phyloP scores from a whole-genome alignment of 2,888 invertebrate genomes.

The Polyommatus iphigenia region DNA sequence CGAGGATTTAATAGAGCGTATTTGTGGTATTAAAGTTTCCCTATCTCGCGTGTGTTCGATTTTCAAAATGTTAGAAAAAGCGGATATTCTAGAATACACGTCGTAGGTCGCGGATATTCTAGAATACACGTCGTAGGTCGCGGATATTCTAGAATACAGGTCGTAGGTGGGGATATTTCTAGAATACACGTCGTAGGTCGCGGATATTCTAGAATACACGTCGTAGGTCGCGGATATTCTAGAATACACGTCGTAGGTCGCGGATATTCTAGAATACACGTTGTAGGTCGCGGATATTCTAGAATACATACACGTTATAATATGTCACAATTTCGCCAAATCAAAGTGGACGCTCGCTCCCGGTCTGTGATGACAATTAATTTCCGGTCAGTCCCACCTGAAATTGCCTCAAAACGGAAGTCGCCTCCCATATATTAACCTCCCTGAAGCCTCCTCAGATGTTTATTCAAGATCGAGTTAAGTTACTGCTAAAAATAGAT shows the following conservation, averaged over 20 bases:
- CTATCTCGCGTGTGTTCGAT: neutral
- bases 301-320: neutral
- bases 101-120: too few species aligned
- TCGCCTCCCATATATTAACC: slow-evolving; percentile 1
- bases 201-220: neutral
- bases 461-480: slow-evolving; percentile 1
- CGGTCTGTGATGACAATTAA: slow-evolving; percentile 15
- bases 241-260: neutral
- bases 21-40: neutral
- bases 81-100: too few species aligned
- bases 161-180: neutral
- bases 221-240: neutral
- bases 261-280: neutral
- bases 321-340: neutral
- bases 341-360: neutral
- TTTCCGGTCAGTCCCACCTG: slow-evolving; percentile 6
- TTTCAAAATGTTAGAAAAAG: neutral
- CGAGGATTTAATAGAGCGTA: neutral
- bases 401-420: slow-evolving; percentile 1
- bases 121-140: too few species aligned
- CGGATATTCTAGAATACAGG: neutral
- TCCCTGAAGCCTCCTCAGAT: neutral
- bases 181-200: neutral
- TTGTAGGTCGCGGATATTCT: neutral
- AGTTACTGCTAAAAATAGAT: neutral